These are phyloP conservation scores for Hippocampus comes DNA, from an alignment of 2,113 vertebrate genomes.

Conservation along the genomic window DNA sequence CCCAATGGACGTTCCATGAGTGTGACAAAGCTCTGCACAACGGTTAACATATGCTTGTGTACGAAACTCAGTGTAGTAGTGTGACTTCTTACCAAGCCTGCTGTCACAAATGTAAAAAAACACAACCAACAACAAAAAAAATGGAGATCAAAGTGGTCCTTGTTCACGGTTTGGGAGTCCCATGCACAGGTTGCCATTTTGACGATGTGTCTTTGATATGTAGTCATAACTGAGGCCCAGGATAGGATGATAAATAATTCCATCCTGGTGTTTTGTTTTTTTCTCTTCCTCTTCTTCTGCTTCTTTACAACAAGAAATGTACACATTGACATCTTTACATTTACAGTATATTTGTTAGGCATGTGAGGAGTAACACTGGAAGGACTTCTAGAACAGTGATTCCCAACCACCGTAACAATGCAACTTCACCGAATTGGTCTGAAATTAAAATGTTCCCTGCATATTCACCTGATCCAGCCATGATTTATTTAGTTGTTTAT, in stretches of 20 bases:
- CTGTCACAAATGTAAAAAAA: neutral
- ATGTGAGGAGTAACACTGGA: conserved; percentile 49
- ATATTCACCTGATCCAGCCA: too few relatives aligned
- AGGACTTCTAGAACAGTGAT: neutral
- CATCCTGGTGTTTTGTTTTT: conserved; percentile 32
- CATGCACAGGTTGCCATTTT: conserved; percentile 50
- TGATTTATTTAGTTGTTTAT: too few relatives aligned
- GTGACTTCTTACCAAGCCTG: conserved; percentile 20
- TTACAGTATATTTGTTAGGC: conserved; percentile 68
- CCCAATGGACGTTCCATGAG: neutral
- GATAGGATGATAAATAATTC: conserved; percentile 52
- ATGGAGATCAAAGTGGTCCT: neutral
- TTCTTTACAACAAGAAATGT: conserved; percentile 68
- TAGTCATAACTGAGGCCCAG: conserved; percentile 61
- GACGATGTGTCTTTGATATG: conserved; percentile 65
- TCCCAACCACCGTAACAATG: neutral
- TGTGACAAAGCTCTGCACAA: neutral
- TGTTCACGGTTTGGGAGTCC: conserved; percentile 2
- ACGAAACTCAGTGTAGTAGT: conserved; percentile 22
- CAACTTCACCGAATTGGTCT: neutral
- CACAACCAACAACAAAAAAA: neutral
- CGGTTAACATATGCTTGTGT: conserved; percentile 15
- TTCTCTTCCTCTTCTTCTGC: conserved; percentile 20
- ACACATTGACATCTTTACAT: conserved; percentile 84
- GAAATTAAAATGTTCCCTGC: too few relatives aligned